Base-by-base conservation (phyloP, 2,113 vertebrate species). In the Anoplopoma fimbria region DNA sequence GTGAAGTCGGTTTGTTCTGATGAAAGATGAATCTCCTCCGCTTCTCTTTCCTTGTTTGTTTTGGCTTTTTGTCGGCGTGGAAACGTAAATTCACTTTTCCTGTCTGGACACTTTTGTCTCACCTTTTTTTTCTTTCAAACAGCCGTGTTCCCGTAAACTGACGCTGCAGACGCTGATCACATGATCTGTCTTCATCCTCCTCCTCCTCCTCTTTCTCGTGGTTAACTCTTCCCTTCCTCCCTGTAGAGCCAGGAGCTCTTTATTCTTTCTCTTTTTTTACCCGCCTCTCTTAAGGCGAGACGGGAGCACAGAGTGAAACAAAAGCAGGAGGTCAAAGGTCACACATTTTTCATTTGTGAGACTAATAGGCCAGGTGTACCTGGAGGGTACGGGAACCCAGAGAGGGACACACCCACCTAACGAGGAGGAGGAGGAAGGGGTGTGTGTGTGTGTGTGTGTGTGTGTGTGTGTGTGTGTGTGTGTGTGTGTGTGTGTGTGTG, bases 271-370 rank as follows among this genome's bases (percentile, higher is more conserved):
- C 75, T 68, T 47, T 53, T 69, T 75, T 73, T 71, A 25, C 55
- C 57, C 82, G 65, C 60, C 57, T 10, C 10, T 34, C 29, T 77
- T 9, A 4, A 75, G 82, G 65, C 9, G 25, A 79, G 73, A 82
- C 1, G 29, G 63, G 64, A 77, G 72, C 21, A 0, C 58, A 31
- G 51, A 15, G 63, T 2, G 62, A 84, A n/a, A 84, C 81, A 90
- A 85, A 88, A 90, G 93, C 91, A 82, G 85, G 67, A 91, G 94
- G 93, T 92, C 89, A 95, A 90, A 90, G 94, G 94, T 86, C 89
- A 67, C 38, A 40, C 86, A 88, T 88, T 79, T n/a, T 92, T 92
- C 86, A 90, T 93, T 91, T 83, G 67, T 90, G 86, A 90, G 69
- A 88, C 58, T 85, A 94, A 95, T 91, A 93, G 73, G 53, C 89